Percentiles rank a stretch among this genome's conserved stretches.
Evolutionary conservation across 2,113 vertebrate species (phyloP).

Genomic region (Chionis minor): DNA sequence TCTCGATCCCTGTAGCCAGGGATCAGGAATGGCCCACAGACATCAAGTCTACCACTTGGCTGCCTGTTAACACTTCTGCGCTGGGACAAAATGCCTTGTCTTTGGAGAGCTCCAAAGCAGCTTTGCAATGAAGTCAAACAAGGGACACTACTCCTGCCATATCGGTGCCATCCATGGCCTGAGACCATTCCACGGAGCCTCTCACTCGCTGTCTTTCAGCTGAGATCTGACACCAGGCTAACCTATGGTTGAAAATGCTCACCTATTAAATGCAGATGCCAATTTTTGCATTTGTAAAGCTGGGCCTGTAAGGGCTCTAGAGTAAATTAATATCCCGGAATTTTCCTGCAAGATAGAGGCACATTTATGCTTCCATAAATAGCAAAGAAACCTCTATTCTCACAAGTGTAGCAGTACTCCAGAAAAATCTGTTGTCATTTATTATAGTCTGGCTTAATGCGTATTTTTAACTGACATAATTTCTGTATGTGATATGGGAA

Average conservation of each 20-base stretch:
- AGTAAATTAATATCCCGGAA: background rate
- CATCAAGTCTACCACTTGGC: background rate
- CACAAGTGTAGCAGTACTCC: background rate
- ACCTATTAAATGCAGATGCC: background rate
- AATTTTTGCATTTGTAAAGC: background rate
- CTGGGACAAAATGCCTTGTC: background rate
- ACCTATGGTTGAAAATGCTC: background rate
- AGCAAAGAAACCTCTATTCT: background rate
- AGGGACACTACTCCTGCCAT: background rate
- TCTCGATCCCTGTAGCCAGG: background rate
- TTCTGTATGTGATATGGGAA: background rate
- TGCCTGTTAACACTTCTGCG: background rate
- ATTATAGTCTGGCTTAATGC: background rate
- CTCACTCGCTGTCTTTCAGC: background rate
- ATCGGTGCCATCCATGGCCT: accelerated
- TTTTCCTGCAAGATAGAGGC: background rate
- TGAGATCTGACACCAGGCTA: background rate
- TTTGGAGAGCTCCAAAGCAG: background rate
- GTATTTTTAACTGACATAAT: constrained; percentile 11
- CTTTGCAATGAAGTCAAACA: background rate
- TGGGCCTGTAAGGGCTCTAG: background rate
- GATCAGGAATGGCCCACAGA: background rate
- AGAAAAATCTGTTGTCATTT: background rate
- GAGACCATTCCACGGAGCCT: background rate
- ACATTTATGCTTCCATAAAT: background rate